Percentiles rank a stretch among this genome's conserved stretches.
Conservation (phyloP, 1,140 invertebrate species). For the Drosophila willistoni region DNA sequence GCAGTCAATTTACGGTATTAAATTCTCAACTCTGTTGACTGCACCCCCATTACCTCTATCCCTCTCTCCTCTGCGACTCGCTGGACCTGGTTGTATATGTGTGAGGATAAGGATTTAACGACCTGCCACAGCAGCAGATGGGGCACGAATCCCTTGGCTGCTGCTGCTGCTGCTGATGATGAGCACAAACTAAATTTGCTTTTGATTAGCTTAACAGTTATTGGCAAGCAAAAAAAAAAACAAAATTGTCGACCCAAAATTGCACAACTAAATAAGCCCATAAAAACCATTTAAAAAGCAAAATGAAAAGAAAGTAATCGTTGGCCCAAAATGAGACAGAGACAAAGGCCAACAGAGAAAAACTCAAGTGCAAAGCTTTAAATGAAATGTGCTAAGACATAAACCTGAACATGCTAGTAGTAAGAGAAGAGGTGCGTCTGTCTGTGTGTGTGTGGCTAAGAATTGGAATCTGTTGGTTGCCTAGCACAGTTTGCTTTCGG, state of each 20-base stretch:
- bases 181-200: conserved; percentile 72
- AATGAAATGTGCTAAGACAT: conserved; percentile 51
- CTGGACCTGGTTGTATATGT: conserved; percentile 8
- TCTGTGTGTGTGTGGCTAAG: neutral
- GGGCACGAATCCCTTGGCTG: neutral
- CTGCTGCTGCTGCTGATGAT: conserved; percentile 15
- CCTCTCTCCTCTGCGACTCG: neutral
- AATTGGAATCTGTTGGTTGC: conserved; percentile 14
- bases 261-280: conserved; percentile 58
- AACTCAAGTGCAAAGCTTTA: conserved; percentile 40
- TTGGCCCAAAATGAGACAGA: neutral
- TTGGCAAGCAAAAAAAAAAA: conserved; percentile 49
- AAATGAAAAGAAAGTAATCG: neutral
- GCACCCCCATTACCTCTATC: neutral
- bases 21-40: conserved; percentile 65
- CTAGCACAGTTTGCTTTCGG: conserved; percentile 20
- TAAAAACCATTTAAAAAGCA: conserved; percentile 35
- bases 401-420: conserved; percentile 7
- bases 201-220: conserved; percentile 72
- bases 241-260: conserved; percentile 42
- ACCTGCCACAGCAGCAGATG: conserved; percentile 37
- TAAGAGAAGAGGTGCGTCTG: neutral
- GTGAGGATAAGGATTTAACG: conserved; percentile 67
- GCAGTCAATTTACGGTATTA: conserved; percentile 81
- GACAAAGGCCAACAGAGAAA: conserved; percentile 3